Evolutionary conservation across 2,113 vertebrate genomes (phyloP), one percentile per base, ranked within the genome.

Genomic region (Parotia lawesii): DNA sequence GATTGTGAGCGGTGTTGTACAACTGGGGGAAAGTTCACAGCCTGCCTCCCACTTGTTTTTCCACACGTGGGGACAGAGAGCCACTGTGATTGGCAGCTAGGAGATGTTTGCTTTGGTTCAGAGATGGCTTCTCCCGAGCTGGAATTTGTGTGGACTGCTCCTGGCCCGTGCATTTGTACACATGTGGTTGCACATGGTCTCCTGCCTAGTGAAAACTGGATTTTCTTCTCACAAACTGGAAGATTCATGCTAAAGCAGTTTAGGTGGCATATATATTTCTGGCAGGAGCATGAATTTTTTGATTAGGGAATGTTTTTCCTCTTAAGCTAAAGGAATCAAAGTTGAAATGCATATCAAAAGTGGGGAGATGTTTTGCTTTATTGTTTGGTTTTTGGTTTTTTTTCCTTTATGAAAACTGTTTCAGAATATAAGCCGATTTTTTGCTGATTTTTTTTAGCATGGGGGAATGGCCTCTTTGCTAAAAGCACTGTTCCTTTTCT

Each of bases 21-120:
- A 94, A 87, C 70, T 96, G 57, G 94, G 86, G 40, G 25, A 95
- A 78, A 87, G 95, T 81, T 94, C 91, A 64, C 11, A 5, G n/a
- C 18, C 53, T n/a, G 64, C 69, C 15, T 85, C 47, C 29, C 11
- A 1, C 37, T 21, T 54, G 33, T 28, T 47, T 20, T 38, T 16
- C 58, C 15, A 8, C 71, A 3, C 0, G 2, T 23, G 33, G 62
- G 31, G 9, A 29, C 81, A 28, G 60, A 8, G 24, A 15, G 37
- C 56, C 2, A 4, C 33, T 5, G 37, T n/a, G 50, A 13, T 27
- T 2, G 2, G 29, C 70, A 6, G 27, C 24, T 50, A 7, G 33
- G 6, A 28, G 40, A 1, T 11, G 31, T 48, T 69, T 5, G 5
- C 9, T 56, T 48, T 15, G 29, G 9, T 37, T 67, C 74, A 51